Evolutionary conservation across 2,797 vertebrate genomes (phyloP).

Genomic region (Xenentodon cancila): DNA sequence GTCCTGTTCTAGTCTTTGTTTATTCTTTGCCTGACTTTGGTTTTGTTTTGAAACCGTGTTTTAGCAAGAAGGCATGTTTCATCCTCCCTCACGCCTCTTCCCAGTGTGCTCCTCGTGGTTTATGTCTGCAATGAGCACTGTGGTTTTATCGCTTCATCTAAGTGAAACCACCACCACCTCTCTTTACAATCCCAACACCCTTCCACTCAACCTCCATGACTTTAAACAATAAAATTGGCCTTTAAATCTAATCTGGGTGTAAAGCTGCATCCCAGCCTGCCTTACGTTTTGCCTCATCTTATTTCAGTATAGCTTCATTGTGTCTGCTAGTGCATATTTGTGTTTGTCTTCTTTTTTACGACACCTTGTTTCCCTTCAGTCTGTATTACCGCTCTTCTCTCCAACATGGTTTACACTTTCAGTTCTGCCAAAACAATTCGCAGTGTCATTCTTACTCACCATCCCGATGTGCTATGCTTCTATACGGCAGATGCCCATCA

Average conservation of each 20-base stretch:
- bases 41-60: conserved; percentile 47
- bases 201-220: conserved; percentile 23
- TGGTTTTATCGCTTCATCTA: conserved; percentile 38
- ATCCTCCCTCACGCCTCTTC: conserved; percentile 14
- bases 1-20: conserved; percentile 50
- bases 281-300: conserved; percentile 20
- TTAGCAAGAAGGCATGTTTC: conserved; percentile 28
- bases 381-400: neutral
- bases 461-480: conserved; percentile 1
- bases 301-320: conserved; percentile 21
- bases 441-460: too few species aligned
- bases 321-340: conserved; percentile 5
- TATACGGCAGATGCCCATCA: conserved; percentile 93
- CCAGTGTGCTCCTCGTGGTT: conserved; percentile 30
- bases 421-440: conserved; percentile 5
- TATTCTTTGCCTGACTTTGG: conserved; percentile 40
- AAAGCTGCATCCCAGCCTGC: conserved; percentile 41
- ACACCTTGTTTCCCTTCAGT: conserved; percentile 16
- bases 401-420: neutral
- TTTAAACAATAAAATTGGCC: conserved; percentile 56
- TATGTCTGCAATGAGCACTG: conserved; percentile 24
- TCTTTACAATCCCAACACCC: neutral
- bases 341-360: conserved; percentile 16
- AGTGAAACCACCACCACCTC: conserved; percentile 39
- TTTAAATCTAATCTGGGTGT: conserved; percentile 62